Conservation (phyloP, 2,797 vertebrate species). For the Oryzias dopingdopingensis region DNA sequence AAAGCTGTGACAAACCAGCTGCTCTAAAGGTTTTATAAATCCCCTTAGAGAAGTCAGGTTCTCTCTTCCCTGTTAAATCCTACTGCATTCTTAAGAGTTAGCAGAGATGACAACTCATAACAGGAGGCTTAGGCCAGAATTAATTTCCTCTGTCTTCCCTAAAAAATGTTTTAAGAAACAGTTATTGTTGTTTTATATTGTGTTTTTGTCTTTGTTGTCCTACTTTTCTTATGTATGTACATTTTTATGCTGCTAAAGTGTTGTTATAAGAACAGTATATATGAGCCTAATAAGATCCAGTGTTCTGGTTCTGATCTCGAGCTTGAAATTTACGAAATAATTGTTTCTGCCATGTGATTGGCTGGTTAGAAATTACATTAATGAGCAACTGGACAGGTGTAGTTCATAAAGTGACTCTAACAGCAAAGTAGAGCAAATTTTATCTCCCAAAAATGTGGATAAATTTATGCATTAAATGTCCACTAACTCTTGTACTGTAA, state of each 20-base stretch:
- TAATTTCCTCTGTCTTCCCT: conserved; percentile 30
- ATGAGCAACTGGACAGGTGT: too few relatives aligned
- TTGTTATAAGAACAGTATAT: conserved; percentile 4
- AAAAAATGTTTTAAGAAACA: conserved; percentile 1
- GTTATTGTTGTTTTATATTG: conserved; percentile 17
- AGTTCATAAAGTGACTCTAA: too few relatives aligned
- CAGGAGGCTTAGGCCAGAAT: conserved; percentile 30
- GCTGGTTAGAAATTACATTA: too few relatives aligned
- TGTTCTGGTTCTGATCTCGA: conserved; percentile 2
- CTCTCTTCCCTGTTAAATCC: conserved; percentile 45
- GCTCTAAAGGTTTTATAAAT: conserved; percentile 55
- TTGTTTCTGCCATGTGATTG: too few relatives aligned
- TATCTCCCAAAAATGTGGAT: too few relatives aligned
- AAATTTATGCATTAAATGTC: too few relatives aligned
- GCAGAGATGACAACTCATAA: conserved; percentile 47
- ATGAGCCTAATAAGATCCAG: neutral
- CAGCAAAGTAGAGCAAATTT: too few relatives aligned
- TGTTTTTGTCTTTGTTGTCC: conserved; percentile 5
- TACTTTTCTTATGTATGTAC: neutral
- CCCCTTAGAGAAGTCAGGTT: conserved; percentile 39
- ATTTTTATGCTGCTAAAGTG: neutral
- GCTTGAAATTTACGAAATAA: neutral
- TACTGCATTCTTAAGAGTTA: conserved; percentile 29
- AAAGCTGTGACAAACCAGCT: conserved; percentile 46
- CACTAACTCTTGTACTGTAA: too few relatives aligned